Percentiles rank a stretch among this genome's conserved stretches.
Conservation (phyloP, 1,140 invertebrate species). For the roundworm (Caenorhabditis elegans) region DNA sequence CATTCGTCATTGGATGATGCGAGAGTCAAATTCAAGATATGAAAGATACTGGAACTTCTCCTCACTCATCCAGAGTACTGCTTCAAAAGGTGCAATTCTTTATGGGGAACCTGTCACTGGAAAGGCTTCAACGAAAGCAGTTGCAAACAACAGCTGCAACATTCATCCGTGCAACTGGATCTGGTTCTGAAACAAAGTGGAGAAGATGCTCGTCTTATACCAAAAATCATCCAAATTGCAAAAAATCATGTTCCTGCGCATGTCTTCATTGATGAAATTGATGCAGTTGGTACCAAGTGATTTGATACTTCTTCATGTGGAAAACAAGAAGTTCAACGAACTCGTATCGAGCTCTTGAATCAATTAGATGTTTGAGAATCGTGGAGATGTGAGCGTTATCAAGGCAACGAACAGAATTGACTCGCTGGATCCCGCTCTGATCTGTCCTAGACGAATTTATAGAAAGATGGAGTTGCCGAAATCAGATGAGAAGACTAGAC, state of each 20-base stretch:
- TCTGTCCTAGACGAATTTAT: conserved; percentile 70
- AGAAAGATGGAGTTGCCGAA: conserved; percentile 70
- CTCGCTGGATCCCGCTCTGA: conserved; percentile 70
- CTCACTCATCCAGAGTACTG: conserved; percentile 58
- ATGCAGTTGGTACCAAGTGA: conserved; percentile 60
- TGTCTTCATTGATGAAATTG: conserved; percentile 60
- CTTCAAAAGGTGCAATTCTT: conserved; percentile 59
- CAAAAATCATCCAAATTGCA: conserved; percentile 55
- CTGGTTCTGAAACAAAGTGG: conserved; percentile 57
- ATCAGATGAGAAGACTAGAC: conserved; percentile 68
- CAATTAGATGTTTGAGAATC: conserved; percentile 61
- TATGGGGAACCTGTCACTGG: conserved; percentile 58
- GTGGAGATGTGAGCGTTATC: conserved; percentile 67
- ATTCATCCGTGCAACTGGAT: conserved; percentile 55
- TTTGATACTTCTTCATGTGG: conserved; percentile 52
- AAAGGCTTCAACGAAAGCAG: conserved; percentile 58
- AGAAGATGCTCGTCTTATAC: conserved; percentile 55
- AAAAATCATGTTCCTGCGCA: conserved; percentile 57
- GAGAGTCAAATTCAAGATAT: conserved; percentile 58
- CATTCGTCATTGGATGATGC: conserved; percentile 56
- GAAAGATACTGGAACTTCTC: conserved; percentile 56
- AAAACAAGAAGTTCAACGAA: conserved; percentile 60
- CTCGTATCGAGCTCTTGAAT: conserved; percentile 62
- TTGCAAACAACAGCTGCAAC: conserved; percentile 57
- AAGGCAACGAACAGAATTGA: conserved; percentile 71